Conservation (phyloP, 2,888 invertebrate genomes). For the Epicampocera succincta region DNA sequence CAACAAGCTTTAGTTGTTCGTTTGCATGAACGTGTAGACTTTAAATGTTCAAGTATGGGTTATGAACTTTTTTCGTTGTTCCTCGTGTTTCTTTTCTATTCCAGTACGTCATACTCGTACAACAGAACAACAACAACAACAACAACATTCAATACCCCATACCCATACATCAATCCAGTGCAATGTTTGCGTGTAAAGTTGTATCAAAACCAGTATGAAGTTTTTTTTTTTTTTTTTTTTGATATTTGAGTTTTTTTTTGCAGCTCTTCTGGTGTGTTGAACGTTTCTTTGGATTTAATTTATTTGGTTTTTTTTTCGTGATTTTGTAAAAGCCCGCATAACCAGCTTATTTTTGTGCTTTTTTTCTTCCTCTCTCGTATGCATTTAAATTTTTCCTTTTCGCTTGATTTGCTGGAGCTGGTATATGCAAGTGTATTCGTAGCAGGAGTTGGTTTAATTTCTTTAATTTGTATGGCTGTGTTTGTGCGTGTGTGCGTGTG, state of each 20-base stretch:
- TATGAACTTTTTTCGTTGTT: constrained; percentile 50
- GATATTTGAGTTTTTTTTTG: not conserved
- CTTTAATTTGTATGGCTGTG: not conserved
- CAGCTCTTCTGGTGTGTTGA: constrained; percentile 38
- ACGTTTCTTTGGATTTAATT: constrained; percentile 31
- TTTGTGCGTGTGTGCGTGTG: too few relatives aligned
- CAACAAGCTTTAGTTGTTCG: not conserved
- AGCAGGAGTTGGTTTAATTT: constrained; percentile 42
- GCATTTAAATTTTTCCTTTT: too few relatives aligned
- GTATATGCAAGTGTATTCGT: constrained; percentile 5
- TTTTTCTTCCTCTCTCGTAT: too few relatives aligned
- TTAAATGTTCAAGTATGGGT: constrained; percentile 54
- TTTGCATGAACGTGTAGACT: constrained; percentile 32
- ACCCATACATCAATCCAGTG: constrained; percentile 31
- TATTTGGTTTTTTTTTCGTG: constrained; percentile 16
- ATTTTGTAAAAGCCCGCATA: constrained; percentile 57
- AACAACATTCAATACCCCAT: constrained; percentile 52
- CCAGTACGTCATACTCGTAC: constrained; percentile 34
- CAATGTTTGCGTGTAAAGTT: constrained; percentile 15
- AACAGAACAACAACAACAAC: not conserved
- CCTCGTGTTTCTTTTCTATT: constrained; percentile 60
- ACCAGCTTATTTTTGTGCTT: constrained; percentile 37
- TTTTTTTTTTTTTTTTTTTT: constrained; percentile 39
- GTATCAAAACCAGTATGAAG: constrained; percentile 63
- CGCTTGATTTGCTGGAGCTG: too few relatives aligned